Percentiles rank a stretch among this genome's conserved stretches.
phyloP scores from a whole-genome alignment of 2,113 vertebrate species.

The Ptyas mucosa region DNA sequence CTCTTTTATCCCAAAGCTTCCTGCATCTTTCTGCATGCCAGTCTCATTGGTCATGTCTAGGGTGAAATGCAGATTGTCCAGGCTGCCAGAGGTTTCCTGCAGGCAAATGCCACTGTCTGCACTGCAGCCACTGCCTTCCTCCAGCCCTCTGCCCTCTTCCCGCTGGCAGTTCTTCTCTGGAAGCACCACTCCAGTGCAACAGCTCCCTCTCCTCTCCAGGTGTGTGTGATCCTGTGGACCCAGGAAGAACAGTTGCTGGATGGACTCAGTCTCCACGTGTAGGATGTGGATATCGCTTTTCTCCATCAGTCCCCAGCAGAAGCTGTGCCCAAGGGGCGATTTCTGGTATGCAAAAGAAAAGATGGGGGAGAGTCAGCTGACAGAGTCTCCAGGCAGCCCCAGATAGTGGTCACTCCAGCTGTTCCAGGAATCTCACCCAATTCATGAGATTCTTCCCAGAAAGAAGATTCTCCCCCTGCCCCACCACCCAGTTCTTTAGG shows the following conservation, averaged over 20 bases:
- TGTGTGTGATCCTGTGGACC: conserved; percentile 31
- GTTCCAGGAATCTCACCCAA: background rate
- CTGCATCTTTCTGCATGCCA: conserved; percentile 14
- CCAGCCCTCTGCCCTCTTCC: background rate
- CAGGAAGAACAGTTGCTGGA: conserved; percentile 47
- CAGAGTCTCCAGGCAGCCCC: background rate
- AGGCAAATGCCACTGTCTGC: conserved; percentile 66
- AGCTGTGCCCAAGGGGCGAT: conserved; percentile 53
- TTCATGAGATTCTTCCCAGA: background rate
- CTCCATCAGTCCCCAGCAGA: conserved; percentile 5
- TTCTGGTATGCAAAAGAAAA: conserved; percentile 45
- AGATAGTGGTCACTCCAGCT: no score
- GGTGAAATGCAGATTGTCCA: background rate
- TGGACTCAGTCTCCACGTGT: background rate
- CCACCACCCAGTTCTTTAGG: no score
- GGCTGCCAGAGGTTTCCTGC: conserved; percentile 9
- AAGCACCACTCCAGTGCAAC: conserved; percentile 15
- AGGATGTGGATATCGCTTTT: background rate
- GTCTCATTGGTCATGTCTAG: background rate
- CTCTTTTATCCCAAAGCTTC: conserved; percentile 35
- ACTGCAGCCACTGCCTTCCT: conserved; percentile 54
- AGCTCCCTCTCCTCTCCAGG: accelerated
- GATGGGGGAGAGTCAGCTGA: accelerated
- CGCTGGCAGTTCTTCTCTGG: background rate
- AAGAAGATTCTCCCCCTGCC: background rate